Evolutionary conservation across 2,797 vertebrate genomes (phyloP).

Genomic region (Monodelphis domestica): DNA sequence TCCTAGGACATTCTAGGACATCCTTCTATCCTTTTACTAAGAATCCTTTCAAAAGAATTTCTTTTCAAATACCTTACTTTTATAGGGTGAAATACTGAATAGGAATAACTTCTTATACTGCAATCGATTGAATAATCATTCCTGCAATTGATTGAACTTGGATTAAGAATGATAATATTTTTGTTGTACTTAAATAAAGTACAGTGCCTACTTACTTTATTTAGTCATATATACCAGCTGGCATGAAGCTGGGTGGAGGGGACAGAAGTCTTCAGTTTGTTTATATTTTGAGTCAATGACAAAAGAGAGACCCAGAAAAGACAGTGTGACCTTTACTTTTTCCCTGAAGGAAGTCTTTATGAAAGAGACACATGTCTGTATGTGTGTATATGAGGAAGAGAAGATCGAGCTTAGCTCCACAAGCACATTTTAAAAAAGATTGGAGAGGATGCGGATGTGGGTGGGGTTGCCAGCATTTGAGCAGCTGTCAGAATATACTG

Average conservation of each 20-base stretch:
- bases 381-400: not conserved
- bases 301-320: not conserved
- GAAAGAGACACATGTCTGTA: not conserved
- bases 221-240: not conserved
- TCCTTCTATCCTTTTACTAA: not conserved
- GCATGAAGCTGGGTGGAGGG: not conserved
- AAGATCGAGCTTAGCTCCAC: not conserved
- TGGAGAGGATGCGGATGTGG: not conserved
- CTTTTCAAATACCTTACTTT: not conserved
- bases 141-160: not conserved
- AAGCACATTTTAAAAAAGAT: not conserved
- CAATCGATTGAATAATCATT: not conserved
- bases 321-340: not conserved
- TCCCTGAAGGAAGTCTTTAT: not conserved
- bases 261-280: not conserved
- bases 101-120: not conserved
- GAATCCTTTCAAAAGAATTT: not conserved
- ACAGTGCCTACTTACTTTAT: not conserved
- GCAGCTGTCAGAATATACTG: not conserved
- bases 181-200: not conserved
- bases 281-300: not conserved
- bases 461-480: not conserved
- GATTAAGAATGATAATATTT: not conserved
- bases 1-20: too few species aligned
- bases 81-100: not conserved